Conservation (phyloP, 2,113 vertebrate species). For the Ascaphus truei region DNA sequence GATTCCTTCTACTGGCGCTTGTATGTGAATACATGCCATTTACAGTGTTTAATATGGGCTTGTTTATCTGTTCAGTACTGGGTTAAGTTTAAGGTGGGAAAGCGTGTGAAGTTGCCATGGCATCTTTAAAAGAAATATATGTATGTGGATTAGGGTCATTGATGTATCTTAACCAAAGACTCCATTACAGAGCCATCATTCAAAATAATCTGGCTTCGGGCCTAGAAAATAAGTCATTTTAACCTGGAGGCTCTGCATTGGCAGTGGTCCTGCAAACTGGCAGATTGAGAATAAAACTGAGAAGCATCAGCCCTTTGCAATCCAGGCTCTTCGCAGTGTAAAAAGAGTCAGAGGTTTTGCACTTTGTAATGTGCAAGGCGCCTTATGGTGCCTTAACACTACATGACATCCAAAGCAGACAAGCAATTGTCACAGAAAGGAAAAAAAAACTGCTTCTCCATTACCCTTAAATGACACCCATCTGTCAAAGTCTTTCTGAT, state of each 20-base stretch:
- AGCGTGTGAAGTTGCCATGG: too few relatives aligned
- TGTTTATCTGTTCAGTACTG: background rate
- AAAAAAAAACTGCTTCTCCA: background rate
- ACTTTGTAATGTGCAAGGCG: background rate
- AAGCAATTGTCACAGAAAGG: background rate
- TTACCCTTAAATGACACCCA: background rate
- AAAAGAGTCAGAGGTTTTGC: slow-evolving; percentile 3
- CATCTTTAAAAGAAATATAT: background rate
- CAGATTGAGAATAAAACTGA: background rate
- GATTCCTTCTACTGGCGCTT: too few relatives aligned
- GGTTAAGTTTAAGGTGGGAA: too few relatives aligned
- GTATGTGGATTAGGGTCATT: background rate
- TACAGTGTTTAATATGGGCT: too few relatives aligned
- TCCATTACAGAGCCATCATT: slow-evolving; percentile 18
- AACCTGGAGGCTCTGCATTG: slow-evolving; percentile 19
- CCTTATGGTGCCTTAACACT: background rate
- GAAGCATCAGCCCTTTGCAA: background rate
- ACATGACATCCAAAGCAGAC: background rate
- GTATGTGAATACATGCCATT: background rate
- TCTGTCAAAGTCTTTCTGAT: background rate
- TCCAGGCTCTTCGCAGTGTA: background rate
- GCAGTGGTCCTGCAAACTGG: slow-evolving; percentile 6
- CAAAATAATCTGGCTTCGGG: slow-evolving; percentile 16
- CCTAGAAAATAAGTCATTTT: slow-evolving; percentile 24
- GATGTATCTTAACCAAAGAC: background rate